Evolutionary conservation across 2,888 invertebrate species (phyloP).

Genomic region (Zelleria hepariella): DNA sequence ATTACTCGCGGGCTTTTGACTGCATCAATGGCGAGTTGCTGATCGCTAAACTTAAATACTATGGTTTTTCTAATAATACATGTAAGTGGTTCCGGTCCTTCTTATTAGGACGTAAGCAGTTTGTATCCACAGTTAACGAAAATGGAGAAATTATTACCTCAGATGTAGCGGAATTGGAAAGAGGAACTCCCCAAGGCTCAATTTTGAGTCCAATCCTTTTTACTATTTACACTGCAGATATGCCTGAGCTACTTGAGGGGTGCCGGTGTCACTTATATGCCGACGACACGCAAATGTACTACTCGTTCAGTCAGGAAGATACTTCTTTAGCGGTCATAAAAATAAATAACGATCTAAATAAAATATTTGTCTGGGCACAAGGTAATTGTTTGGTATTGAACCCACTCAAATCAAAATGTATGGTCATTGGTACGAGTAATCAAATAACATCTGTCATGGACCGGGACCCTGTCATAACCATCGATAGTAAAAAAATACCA

Average conservation of each 20-base stretch:
- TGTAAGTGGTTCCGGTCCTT: slow-evolving; percentile 8
- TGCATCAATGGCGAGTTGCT: slow-evolving; percentile 17
- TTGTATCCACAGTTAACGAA: not conserved
- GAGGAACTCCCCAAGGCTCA: slow-evolving; percentile 10
- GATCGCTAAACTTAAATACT: slow-evolving; percentile 12
- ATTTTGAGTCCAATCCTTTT: slow-evolving; percentile 11
- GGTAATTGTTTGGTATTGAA: too few species aligned
- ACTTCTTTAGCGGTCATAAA: too few species aligned
- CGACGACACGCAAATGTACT: slow-evolving; percentile 11
- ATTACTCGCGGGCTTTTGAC: slow-evolving; percentile 27
- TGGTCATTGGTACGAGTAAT: too few species aligned
- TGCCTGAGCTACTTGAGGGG: not conserved
- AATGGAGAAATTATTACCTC: not conserved
- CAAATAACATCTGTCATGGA: too few species aligned
- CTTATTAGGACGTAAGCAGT: not conserved
- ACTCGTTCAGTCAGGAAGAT: too few species aligned
- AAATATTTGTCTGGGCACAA: too few species aligned
- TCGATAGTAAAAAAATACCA: too few species aligned
- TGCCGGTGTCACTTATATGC: too few species aligned
- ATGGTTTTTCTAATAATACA: slow-evolving; percentile 7
- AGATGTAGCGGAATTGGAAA: not conserved
- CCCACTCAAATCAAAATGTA: too few species aligned
- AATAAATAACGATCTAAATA: too few species aligned
- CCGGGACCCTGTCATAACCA: too few species aligned
- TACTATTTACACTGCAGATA: slow-evolving; percentile 11